phyloP scores from a whole-genome alignment of 2,888 invertebrate genomes.

The Epistrophe eligans region DNA sequence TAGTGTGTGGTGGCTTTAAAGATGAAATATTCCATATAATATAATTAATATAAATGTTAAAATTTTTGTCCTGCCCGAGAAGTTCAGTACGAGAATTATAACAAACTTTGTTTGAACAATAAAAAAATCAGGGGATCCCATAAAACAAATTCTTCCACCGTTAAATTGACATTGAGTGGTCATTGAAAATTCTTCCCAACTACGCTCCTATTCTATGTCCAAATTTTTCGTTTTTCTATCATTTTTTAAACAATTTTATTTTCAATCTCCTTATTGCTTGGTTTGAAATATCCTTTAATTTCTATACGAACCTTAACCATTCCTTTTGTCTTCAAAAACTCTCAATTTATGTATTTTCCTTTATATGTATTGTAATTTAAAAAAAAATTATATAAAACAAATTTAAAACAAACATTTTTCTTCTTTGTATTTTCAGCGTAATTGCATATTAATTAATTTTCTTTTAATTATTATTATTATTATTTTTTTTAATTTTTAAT shows the following conservation, averaged over 20 bases:
- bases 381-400: slow-evolving; percentile 79
- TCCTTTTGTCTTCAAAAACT: not conserved
- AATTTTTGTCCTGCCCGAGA: too few relatives aligned
- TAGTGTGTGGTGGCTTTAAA: too few relatives aligned
- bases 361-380: not conserved
- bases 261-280: not conserved
- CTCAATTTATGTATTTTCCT: not conserved
- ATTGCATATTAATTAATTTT: slow-evolving; percentile 78
- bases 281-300: not conserved
- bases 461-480: slow-evolving; percentile 71
- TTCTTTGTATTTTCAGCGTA: slow-evolving; percentile 80
- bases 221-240: too few relatives aligned
- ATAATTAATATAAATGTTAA: too few relatives aligned
- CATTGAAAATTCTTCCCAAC: too few relatives aligned
- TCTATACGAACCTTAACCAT: not conserved
- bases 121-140: too few relatives aligned
- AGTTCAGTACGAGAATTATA: too few relatives aligned
- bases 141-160: too few relatives aligned
- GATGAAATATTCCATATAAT: too few relatives aligned
- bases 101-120: too few relatives aligned
- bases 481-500: slow-evolving; percentile 78
- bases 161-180: too few relatives aligned
- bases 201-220: too few relatives aligned
- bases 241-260: not conserved
- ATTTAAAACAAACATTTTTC: slow-evolving; percentile 23